A percentile compares a stretch with the other conserved stretches of the same genome.
Evolutionary conservation across 35 echinoderm and acorn worm genomes (phyloP).

Genomic region (Ophioderma brevispina): DNA sequence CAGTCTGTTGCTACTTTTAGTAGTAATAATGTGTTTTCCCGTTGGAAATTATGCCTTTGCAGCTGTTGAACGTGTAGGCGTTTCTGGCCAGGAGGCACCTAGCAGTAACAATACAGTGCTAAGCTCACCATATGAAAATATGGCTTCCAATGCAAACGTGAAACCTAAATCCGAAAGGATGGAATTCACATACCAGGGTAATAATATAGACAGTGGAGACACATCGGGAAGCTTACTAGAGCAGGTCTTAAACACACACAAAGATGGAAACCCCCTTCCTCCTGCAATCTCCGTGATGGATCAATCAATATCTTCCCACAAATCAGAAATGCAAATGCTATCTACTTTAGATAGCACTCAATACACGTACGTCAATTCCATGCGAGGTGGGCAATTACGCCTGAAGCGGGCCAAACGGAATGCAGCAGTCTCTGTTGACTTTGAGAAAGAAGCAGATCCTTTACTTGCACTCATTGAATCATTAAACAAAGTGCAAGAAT

Average conservation of each 20-base stretch:
- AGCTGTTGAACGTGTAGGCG: background rate
- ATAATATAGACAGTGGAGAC: background rate
- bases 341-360: background rate
- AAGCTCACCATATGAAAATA: no score
- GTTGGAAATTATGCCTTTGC: constrained; percentile 1
- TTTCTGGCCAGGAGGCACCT: background rate
- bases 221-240: background rate
- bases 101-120: background rate
- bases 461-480: background rate
- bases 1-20: background rate
- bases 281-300: background rate
- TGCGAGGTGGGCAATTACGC: background rate
- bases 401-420: background rate
- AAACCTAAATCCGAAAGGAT: background rate
- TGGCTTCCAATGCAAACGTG: background rate
- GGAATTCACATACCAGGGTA: background rate
- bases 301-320: background rate
- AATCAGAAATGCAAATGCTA: background rate
- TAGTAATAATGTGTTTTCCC: background rate
- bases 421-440: background rate
- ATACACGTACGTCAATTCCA: background rate
- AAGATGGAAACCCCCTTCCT: background rate
- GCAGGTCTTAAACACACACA: background rate
- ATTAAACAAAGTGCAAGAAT: background rate
- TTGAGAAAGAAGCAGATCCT: background rate